These are phyloP conservation scores for Scrobipalpa costella DNA, from an alignment of 2,888 invertebrate species.

Conservation along the genomic window DNA sequence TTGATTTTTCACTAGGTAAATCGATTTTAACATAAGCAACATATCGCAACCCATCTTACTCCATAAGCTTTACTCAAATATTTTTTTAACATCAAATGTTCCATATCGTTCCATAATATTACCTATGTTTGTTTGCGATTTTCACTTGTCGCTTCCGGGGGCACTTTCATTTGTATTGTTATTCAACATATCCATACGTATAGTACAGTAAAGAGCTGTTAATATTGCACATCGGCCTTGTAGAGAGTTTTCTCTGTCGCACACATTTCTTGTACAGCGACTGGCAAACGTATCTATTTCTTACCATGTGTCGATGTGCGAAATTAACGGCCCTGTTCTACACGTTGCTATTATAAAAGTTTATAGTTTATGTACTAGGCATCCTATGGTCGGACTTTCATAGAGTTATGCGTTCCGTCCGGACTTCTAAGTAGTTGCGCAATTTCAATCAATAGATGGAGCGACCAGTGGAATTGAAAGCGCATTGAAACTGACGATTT, in stretches of 20 bases:
- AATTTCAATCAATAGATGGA: constrained; percentile 16
- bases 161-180: constrained; percentile 63
- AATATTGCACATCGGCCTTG: no score
- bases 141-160: constrained; percentile 52
- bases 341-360: neutral
- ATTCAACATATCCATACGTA: constrained; percentile 42
- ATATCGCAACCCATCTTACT: neutral
- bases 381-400: constrained; percentile 39
- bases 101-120: constrained; percentile 12
- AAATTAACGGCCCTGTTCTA: no score
- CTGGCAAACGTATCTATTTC: no score
- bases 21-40: neutral
- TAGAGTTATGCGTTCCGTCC: constrained; percentile 31
- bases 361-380: constrained; percentile 21
- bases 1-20: neutral
- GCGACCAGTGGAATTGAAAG: neutral
- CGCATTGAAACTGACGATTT: constrained; percentile 1
- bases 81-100: neutral
- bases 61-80: neutral
- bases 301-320: no score
- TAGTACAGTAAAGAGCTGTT: neutral
- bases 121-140: constrained; percentile 41
- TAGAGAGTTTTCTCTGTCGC: no score
- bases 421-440: constrained; percentile 20
- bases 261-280: no score